Percentiles rank a stretch among this genome's conserved stretches.
Conservation (phyloP, 1,140 invertebrate species). For the Argopecten irradians region DNA sequence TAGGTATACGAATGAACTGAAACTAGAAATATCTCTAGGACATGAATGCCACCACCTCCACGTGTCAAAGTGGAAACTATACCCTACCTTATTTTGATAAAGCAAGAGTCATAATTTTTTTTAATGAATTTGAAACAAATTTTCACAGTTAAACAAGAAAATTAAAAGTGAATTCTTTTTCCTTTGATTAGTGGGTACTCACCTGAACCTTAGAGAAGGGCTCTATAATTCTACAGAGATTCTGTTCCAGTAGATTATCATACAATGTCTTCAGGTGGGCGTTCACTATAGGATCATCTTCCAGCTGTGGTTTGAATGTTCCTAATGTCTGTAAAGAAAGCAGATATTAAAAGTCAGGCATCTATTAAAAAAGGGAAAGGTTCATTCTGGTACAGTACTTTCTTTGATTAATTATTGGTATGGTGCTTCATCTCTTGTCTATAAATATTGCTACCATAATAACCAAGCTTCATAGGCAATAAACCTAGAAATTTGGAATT, state of each 20-base stretch:
- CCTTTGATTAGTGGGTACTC: conserved; percentile 60
- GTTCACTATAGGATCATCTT: conserved; percentile 96
- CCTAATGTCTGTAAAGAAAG: conserved; percentile 83
- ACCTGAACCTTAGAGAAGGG: conserved; percentile 98
- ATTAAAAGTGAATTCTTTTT: neutral
- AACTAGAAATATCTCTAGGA: too few relatives aligned
- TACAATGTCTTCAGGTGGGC: conserved; percentile 97
- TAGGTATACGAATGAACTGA: too few relatives aligned
- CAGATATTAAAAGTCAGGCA: conserved; percentile 33
- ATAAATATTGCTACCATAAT: too few relatives aligned
- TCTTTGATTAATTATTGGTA: neutral
- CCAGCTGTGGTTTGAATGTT: conserved; percentile 91
- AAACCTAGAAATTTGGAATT: too few relatives aligned
- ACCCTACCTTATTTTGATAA: too few relatives aligned
- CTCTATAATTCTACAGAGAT: conserved; percentile 98
- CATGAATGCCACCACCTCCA: too few relatives aligned
- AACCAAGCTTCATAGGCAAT: too few relatives aligned
- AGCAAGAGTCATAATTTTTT: neutral
- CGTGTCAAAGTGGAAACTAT: too few relatives aligned
- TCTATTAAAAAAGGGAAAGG: neutral
- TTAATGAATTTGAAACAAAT: too few relatives aligned
- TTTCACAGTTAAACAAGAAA: neutral
- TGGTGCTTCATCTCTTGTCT: too few relatives aligned
- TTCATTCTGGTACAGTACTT: neutral
- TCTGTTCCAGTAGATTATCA: conserved; percentile 99